phyloP scores from a whole-genome alignment of 2,888 invertebrate species.

The Andrena marginata region DNA sequence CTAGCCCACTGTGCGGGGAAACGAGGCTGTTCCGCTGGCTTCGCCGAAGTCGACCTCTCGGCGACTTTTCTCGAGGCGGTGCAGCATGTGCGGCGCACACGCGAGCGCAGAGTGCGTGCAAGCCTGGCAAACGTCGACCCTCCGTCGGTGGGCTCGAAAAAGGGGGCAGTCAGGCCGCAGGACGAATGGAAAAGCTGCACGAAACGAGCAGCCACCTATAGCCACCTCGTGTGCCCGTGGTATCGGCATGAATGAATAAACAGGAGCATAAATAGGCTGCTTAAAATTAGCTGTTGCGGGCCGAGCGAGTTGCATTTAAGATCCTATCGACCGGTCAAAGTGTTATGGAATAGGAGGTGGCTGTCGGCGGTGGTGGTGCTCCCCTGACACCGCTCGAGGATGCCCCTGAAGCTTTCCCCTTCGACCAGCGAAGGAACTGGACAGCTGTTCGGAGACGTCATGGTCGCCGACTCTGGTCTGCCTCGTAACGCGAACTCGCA shows the following conservation, averaged over 20 bases:
- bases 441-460: conserved; percentile 74
- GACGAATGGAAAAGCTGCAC: conserved; percentile 73
- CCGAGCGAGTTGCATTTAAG: conserved; percentile 77
- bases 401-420: conserved; percentile 43
- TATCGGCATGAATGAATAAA: conserved; percentile 80
- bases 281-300: conserved; percentile 79
- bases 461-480: conserved; percentile 66
- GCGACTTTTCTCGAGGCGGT: conserved; percentile 40
- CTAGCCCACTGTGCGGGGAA: conserved; percentile 10
- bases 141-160: conserved; percentile 61
- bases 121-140: conserved; percentile 49
- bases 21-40: conserved; percentile 22
- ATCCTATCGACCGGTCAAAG: conserved; percentile 72
- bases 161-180: conserved; percentile 60
- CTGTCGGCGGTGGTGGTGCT: conserved; percentile 25
- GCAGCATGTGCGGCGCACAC: conserved; percentile 32
- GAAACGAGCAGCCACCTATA: conserved; percentile 68
- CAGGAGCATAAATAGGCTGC: conserved; percentile 75
- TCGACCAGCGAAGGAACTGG: conserved; percentile 53
- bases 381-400: conserved; percentile 29
- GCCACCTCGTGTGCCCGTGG: conserved; percentile 57
- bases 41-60: background rate
- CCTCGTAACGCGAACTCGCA: conserved; percentile 25
- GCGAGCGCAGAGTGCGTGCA: conserved; percentile 35
- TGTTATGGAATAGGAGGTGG: conserved; percentile 56